phyloP scores from a whole-genome alignment of 2,113 vertebrate species.

The Martes martes region DNA sequence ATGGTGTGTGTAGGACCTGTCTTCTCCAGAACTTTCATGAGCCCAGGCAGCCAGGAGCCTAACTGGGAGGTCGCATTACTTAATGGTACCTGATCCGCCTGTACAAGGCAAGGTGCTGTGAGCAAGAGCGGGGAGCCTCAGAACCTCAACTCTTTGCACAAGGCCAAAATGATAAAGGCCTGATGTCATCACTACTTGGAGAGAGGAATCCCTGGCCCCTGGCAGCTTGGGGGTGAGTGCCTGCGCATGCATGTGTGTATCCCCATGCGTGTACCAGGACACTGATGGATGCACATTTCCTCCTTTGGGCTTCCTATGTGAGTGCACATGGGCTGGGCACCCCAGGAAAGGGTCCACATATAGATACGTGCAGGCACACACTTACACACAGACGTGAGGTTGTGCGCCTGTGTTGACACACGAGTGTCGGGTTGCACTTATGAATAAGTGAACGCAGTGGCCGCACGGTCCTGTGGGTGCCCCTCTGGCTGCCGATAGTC shows the following conservation, averaged over 20 bases:
- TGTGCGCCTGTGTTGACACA: neutral
- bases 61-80: neutral
- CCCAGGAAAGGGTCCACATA: neutral
- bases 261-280: accelerated
- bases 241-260: no score
- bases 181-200: neutral
- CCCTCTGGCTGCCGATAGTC: neutral
- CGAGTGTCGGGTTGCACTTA: neutral
- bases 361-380: accelerated
- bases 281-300: neutral
- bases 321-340: neutral
- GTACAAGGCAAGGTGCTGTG: neutral
- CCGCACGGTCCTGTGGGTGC: neutral
- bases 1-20: neutral
- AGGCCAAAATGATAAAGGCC: neutral
- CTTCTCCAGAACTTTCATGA: neutral
- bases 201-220: neutral
- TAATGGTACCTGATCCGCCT: neutral
- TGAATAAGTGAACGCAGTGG: accelerated
- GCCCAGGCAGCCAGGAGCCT: neutral
- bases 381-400: neutral
- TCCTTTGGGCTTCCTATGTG: neutral
- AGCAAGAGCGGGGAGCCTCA: neutral
- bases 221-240: neutral
- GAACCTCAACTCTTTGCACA: neutral